Base-by-base conservation (phyloP, 2,797 vertebrate species). In the Parauchenoglanis punctatus region DNA sequence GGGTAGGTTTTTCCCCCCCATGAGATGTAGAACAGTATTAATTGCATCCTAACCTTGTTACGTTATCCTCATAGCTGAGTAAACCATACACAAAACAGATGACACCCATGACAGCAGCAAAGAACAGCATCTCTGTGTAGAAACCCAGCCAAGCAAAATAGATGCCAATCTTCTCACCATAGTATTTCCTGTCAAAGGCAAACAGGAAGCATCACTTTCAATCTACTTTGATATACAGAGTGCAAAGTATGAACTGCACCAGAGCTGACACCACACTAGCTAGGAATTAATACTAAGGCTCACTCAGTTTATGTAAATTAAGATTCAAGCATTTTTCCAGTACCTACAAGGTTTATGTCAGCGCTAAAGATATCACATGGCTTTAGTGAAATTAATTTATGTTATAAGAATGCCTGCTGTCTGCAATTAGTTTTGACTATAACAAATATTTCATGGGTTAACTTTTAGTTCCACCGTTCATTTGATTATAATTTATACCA, bases 91-190 rank as follows among this genome's bases (percentile, higher is more conserved):
- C 89, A 93, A 99, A 99, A 91, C 98, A 99, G 89, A 97, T 96
- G n/a, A 98, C 89, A 2, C 98, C 98, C 94, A 99, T 96, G 15
- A 98, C 77, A 1, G 97, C 98, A 6, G 98, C 98, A 89, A 97
- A 94, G 90, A 97, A 97, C 44, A 99, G 93, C 98, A 99, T 99
- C 93, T 99, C 97, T 0, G 98, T 99, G 94, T 99, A 99, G 93
- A 97, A 99, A 77, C 98, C 98, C 23, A 99, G 94, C 97, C 98
- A 99, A 87, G 98, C 98, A 89, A 99, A 99, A 94, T 99, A 99
- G 92, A 99, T 99, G 59, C 97, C 98, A 82, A 99, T 97, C 95
- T 98, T 99, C 92, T 99, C 98, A 76, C 98, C 98, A 0, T 97
- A 99, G 90, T 99, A 99, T 88, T 97, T 97, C 93, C 98, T 99